Evolutionary conservation across 2,797 vertebrate species (phyloP).

Genomic region (Triplophysa yarkandensis): DNA sequence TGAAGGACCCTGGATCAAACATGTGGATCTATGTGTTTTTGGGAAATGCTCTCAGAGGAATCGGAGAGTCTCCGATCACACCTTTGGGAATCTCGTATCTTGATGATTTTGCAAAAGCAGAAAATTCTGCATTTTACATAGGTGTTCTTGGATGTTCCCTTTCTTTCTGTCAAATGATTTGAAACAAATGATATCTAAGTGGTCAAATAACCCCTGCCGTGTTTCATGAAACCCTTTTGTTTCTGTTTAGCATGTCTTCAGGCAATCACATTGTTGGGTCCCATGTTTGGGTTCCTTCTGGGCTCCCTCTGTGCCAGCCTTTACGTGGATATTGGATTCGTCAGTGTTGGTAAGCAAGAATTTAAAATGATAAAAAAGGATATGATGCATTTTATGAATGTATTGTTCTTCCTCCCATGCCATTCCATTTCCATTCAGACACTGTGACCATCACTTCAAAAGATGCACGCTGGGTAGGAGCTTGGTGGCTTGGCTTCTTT

Average conservation of each 20-base stretch:
- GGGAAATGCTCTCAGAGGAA: slow-evolving; percentile 88
- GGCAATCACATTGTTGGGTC: slow-evolving; percentile 76
- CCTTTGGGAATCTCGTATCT: slow-evolving; percentile 93
- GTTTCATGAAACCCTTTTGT: not conserved
- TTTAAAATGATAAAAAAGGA: no score
- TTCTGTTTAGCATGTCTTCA: slow-evolving; percentile 75
- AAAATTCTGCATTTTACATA: slow-evolving; percentile 92
- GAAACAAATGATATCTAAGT: no score
- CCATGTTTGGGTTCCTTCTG: slow-evolving; percentile 78
- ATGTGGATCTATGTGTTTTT: slow-evolving; percentile 92
- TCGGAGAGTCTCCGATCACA: slow-evolving; percentile 92
- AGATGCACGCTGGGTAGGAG: slow-evolving; percentile 85
- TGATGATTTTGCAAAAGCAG: slow-evolving; percentile 88
- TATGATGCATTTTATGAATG: no score
- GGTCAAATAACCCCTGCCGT: not conserved
- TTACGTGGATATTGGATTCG: slow-evolving; percentile 78
- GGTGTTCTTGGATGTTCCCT: slow-evolving; percentile 67
- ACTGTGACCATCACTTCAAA: slow-evolving; percentile 78
- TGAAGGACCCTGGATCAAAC: slow-evolving; percentile 77
- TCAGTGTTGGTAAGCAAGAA: slow-evolving; percentile 69
- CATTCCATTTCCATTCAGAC: slow-evolving; percentile 65
- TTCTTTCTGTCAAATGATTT: not conserved
- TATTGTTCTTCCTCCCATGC: no score
- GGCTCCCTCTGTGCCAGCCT: slow-evolving; percentile 77
- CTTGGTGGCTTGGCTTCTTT: slow-evolving; percentile 88